Base-by-base conservation (phyloP, 1,140 invertebrate genomes). In the Mycetomoellerius zeteki region DNA sequence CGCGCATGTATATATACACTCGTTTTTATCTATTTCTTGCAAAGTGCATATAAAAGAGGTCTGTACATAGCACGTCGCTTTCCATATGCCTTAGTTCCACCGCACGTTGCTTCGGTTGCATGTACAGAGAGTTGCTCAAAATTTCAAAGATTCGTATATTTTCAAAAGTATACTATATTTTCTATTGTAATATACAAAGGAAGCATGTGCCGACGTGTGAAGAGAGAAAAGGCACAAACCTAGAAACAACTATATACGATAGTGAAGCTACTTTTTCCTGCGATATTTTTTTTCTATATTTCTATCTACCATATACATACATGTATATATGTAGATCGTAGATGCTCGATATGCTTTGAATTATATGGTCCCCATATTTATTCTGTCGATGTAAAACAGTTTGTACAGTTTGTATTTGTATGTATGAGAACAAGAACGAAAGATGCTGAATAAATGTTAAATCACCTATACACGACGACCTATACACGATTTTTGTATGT, bases 21-120 rank as follows among this genome's bases (percentile, higher is more conserved):
- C 24, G 12, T 43, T 62, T 78, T 64, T 64, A 65, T 78, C 37
- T 33, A 75, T 56, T 37, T 56, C 30, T 78, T 30, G 24, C 37
- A 47, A 47, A 47, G 16, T 27, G 12, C 19, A 64, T 50, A n/a
- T 50, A n/a, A 30, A 77, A 10, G 14, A 30, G 16, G 30, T 43
- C 4, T 62, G n/a, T n/a, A 62, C 10, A 21, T 54, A 73, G 12
- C 4, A 62, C 37, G 21, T 77, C 33, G 24, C 8, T 77, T 72
- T 77, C 8, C 37, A 47, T 47, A 24, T 19, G 56, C 56, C 10
- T 76, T 21, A 24, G 7, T 27, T 24, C 37, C 1, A 12, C 4
- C 19, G 8, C 62, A 62, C 12, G 58, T 62, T 14, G 58, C 54
- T 56, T 56, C 54, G 7, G 1, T 27, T 16, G 30, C 14, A 56